Evolutionary conservation across 2,888 invertebrate genomes (phyloP), one percentile per base, ranked within the genome.

Genomic region (Tolmerus cingulatus): DNA sequence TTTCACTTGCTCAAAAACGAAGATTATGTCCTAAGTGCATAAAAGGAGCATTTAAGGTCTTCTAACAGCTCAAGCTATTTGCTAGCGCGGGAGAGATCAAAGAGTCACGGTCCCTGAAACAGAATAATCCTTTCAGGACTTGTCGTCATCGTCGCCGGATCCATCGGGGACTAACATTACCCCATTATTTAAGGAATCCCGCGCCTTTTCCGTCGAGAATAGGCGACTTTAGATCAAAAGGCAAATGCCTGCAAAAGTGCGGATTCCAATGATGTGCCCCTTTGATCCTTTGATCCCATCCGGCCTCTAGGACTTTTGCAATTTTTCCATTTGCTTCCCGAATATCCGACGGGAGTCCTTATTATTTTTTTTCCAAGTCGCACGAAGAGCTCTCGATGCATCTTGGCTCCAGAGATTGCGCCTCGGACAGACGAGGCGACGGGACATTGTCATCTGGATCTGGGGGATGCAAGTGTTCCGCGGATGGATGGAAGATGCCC

Each of bases 31-130:
- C 57, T 16, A 82, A 82, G 82, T 23, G 82, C 37, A 66, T 66
- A 57, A 66, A 82, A 82, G 37, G 82, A 82, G 57, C 82, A 82
- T 82, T 82, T 82, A 82, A 57, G 34, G 23, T 57, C 37, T 19
- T 82, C n/a, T 37, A 8, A 27, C 19, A 55, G 4, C 51, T 57
- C 14, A 8, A 37, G 57, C 40, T 27, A 37, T 81, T 66, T 34
- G 66, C 37, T 19, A 57, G 40, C 14, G 16, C 14, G 16, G 30
- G 34, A 19, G 19, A 66, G 37, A 66, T 76, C 34, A 34, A 76
- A 76, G 76, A 8, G 5, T 74, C 14, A 8, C n/a, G n/a, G 51
- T 76, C 40, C 57, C 37, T 30, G 40, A 9, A 57, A 51, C 37
- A 82, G 37, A 57, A 78, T 37, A 66, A 19, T 66, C 43, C 82